Base-by-base conservation (phyloP, 1,140 invertebrate species). In the Drosophila ercepeae region DNA sequence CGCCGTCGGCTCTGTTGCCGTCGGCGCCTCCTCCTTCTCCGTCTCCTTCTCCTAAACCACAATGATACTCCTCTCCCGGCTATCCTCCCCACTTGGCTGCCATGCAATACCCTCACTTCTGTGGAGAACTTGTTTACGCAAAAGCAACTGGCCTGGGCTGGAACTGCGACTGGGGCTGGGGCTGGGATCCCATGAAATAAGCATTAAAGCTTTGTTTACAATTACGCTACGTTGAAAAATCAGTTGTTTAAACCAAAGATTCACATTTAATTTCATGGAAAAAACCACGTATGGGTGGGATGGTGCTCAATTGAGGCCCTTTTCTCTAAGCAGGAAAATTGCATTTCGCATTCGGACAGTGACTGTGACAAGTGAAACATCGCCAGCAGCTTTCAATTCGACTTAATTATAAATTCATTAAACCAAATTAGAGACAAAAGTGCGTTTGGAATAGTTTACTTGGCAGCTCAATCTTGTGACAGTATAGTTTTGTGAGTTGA, bases 71-170 rank as follows among this genome's bases (percentile, higher is more conserved):
- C 8, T 13, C 13, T 46, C 55, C 60, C 27, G 48, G 42, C 39
- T 4, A 19, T 42, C 39, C 14, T 16, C 39, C 14, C 39, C 14
- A 32, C 29, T 32, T 32, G 8, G 11, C 14, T 9, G 42, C 25
- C 29, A 49, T 49, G 55, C n/a, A 16, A 64, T 64, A 64, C 60
- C 60, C 60, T 64, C 32, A 64, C 60, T 49, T 21, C 9, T 3
- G 6, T n/a, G 41, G 54, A 34, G 41, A 45, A 45, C 25, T 19
- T 54, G 39, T 58, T 25, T 29, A 23, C 52, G 21, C 34, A 13
- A 21, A 59, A 39, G 36, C 36, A 13, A 16, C 36, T 16, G n/a
- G 36, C 36, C n/a, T 6, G 36, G 14, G n/a, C 14, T 7, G 13
- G 4, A 7, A 13, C 1, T 39, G 36, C 13, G 36, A 13, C 36